Percentiles rank a stretch among this genome's conserved stretches.
Conservation (phyloP, 64 coral and sea anemone genomes). For the Porites lutea region DNA sequence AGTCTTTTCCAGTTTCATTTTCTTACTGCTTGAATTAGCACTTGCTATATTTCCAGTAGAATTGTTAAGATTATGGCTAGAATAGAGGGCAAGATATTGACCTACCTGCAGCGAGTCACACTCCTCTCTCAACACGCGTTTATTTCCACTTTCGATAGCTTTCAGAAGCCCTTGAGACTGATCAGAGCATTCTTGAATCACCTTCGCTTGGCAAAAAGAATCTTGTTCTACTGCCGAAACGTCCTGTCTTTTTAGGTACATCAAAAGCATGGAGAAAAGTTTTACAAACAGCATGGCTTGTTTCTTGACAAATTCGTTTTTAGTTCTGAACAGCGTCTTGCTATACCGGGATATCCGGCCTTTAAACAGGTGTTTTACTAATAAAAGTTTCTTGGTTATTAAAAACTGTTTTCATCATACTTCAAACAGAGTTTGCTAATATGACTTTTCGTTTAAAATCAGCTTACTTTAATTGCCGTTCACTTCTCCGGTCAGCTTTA, state of each 20-base stretch:
- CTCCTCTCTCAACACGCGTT: background rate
- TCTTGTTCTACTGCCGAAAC: background rate
- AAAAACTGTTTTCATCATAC: background rate
- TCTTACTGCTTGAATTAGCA: too few relatives aligned
- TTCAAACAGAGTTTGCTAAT: background rate
- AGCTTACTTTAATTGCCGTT: background rate
- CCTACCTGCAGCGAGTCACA: background rate
- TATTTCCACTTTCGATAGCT: slow-evolving; percentile 5
- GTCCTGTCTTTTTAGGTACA: background rate
- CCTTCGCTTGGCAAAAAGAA: background rate
- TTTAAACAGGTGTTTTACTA: background rate
- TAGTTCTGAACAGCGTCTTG: too few relatives aligned
- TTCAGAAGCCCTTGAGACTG: background rate
- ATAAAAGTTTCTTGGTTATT: background rate
- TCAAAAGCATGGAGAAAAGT: background rate
- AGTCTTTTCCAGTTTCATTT: too few relatives aligned
- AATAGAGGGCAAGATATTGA: background rate
- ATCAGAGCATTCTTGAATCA: background rate
- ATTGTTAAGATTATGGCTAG: too few relatives aligned
- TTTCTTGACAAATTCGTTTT: background rate
- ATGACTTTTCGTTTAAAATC: background rate
- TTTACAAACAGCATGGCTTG: background rate
- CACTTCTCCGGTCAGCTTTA: too few relatives aligned
- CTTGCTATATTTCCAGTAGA: too few relatives aligned
- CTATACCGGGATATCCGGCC: background rate